These are phyloP conservation scores for Neotoma lepida DNA, from an alignment of 2,113 vertebrate genomes.

Conservation along the genomic window DNA sequence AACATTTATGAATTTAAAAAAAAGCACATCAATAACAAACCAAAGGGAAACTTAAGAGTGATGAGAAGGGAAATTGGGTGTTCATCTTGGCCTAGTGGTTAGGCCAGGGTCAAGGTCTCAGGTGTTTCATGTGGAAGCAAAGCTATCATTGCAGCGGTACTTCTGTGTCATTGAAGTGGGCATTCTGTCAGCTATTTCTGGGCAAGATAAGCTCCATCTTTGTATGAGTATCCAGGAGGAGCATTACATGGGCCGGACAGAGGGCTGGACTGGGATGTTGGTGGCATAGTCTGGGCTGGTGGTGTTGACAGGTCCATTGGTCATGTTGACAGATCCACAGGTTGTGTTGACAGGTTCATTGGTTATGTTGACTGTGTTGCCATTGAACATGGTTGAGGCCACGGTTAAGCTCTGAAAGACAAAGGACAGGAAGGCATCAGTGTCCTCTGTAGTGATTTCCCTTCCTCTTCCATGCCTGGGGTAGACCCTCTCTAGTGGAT, in stretches of 20 bases:
- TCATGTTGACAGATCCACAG: neutral
- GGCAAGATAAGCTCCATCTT: neutral
- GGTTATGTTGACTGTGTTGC: neutral
- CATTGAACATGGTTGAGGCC: neutral
- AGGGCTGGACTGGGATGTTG: neutral
- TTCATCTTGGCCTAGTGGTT: neutral
- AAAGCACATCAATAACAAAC: neutral
- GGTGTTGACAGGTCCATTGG: neutral
- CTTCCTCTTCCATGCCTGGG: neutral
- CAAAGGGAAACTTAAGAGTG: neutral
- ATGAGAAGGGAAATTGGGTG: neutral
- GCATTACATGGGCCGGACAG: too few species aligned
- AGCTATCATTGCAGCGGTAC: neutral
- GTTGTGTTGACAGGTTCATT: neutral
- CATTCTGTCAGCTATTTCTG: neutral
- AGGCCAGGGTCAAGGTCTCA: neutral
- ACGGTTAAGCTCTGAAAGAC: slow-evolving; percentile 20
- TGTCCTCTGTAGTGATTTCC: neutral
- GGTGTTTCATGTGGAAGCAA: neutral
- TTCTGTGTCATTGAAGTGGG: neutral
- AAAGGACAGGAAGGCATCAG: neutral
- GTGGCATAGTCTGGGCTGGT: neutral
- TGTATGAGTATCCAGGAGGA: neutral
- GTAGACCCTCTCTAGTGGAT: neutral
- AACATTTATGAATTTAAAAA: neutral